A percentile compares a stretch with the other conserved stretches of the same genome.
phyloP scores from a whole-genome alignment of 2,113 vertebrate genomes.

The Plecotus auritus region DNA sequence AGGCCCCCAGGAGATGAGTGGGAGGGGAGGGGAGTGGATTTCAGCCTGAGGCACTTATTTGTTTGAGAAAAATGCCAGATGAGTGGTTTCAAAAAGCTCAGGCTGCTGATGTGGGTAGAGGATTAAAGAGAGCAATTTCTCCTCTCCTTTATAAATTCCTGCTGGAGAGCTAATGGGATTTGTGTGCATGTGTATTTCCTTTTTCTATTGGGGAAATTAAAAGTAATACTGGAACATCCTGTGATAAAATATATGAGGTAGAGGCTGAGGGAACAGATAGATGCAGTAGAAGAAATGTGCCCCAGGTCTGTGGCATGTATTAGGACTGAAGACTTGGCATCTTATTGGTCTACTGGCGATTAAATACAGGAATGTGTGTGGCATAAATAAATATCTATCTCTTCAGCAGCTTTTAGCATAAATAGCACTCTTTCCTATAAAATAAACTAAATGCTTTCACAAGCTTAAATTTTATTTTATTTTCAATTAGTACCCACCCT shows the following conservation, averaged over 20 bases:
- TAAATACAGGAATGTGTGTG: not conserved
- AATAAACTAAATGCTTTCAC: not conserved
- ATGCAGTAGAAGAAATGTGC: not conserved
- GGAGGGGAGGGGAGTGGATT: not conserved
- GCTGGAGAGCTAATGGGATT: not conserved
- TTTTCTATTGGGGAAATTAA: constrained; percentile 18
- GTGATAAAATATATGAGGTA: not conserved
- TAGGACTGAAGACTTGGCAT: not conserved
- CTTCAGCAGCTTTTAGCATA: not conserved
- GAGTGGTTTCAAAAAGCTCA: constrained; percentile 43
- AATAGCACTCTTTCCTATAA: not conserved
- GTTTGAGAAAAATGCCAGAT: constrained; percentile 46
- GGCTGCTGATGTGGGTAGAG: not conserved
- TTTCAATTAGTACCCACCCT: not conserved
- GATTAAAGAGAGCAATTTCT: not conserved
- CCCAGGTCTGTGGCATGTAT: not conserved
- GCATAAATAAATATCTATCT: not conserved
- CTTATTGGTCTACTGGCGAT: not conserved
- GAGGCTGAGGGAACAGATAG: not conserved
- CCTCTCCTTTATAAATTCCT: constrained; percentile 20
- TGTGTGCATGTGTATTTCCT: not conserved
- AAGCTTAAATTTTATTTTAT: not conserved
- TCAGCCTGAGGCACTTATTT: not conserved
- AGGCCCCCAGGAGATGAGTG: not conserved
- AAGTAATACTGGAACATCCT: constrained; percentile 12